Base-by-base conservation (phyloP, 2,888 invertebrate species). In the Clostera curtula region DNA sequence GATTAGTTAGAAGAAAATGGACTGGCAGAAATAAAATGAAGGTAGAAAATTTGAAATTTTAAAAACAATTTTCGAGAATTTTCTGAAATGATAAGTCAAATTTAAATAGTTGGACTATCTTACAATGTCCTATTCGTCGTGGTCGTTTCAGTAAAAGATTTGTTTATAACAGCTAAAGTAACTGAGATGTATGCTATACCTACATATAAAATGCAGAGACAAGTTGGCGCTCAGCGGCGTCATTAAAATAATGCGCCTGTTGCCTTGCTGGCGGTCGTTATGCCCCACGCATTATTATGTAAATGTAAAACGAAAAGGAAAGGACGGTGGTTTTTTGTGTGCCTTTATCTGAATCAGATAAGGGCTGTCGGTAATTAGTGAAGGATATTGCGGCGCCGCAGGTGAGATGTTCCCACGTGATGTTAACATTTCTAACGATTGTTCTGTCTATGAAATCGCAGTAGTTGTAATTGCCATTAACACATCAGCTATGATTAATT, bases 221-320 rank as follows among this genome's bases (percentile, higher is more conserved):
- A 55, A 50, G 53, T 55, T 49, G 53, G 50, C 50, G 56, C 57
- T 53, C 40, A 46, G 48, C 46, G 49, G 43, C 50, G 59, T 71
- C 67, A 70, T 76, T 73, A 74, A 58, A 65, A 62, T 66, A 69
- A 67, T 65, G 61, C 60, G 65, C 56, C 58, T 65, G 59, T 58
- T 62, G 57, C 52, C 57, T 58, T 56, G 50, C 57, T 56, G 66
- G 60, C 74, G 66, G 67, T 70, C 70, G 67, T 73, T 64, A 67
- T 66, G 70, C 74, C 71, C 73, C 70, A 67, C 73, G 73, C 73
- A 68, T 75, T 75, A 76, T 79, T 77, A 80, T 80, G 75, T 76
- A 74, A 79, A 82, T 80, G 62, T 58, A 61, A 59, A 71, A 70
- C 65, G 70, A 71, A 73, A 76, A 66, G 65, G 73, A 74, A 75